Conservation (phyloP, 23 tunicate species). For the Botrylloides violaceus region DNA sequence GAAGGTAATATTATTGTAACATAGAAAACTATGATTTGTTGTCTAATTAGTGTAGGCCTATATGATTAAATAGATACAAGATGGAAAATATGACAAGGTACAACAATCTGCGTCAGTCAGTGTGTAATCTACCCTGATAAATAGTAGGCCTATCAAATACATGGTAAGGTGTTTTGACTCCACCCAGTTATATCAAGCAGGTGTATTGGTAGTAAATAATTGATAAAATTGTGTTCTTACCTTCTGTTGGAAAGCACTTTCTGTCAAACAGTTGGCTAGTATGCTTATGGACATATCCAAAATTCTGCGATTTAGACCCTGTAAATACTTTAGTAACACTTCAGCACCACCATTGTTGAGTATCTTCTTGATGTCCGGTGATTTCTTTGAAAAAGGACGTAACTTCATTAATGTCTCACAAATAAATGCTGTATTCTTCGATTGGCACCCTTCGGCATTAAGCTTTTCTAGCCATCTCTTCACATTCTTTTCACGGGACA, state of each 20-base stretch:
- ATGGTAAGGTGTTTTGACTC: too few species aligned
- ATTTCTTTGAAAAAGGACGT: background rate
- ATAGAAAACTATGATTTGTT: too few species aligned
- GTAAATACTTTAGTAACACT: background rate
- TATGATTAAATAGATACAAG: background rate
- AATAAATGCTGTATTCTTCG: slow-evolving; percentile 1
- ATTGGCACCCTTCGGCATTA: background rate
- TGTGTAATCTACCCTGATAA: background rate
- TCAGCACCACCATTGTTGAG: background rate
- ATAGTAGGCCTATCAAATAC: background rate
- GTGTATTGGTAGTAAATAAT: background rate
- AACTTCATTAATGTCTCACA: slow-evolving; percentile 13
- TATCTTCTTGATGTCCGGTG: background rate
- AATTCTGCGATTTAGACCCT: slow-evolving; percentile 7
- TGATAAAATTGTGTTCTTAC: background rate
- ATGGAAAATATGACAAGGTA: background rate
- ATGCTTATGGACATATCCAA: slow-evolving; percentile 15
- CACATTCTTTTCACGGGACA: slow-evolving; percentile 2
- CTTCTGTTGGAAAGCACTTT: slow-evolving; percentile 1
- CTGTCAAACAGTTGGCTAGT: slow-evolving; percentile 13
- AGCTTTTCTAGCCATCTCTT: slow-evolving; percentile 6
- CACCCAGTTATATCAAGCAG: background rate
- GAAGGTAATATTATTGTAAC: too few species aligned
- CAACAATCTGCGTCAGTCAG: background rate
- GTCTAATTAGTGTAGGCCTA: background rate